Base-by-base conservation (phyloP, 2,888 invertebrate species). In the Platypus cylindrus region DNA sequence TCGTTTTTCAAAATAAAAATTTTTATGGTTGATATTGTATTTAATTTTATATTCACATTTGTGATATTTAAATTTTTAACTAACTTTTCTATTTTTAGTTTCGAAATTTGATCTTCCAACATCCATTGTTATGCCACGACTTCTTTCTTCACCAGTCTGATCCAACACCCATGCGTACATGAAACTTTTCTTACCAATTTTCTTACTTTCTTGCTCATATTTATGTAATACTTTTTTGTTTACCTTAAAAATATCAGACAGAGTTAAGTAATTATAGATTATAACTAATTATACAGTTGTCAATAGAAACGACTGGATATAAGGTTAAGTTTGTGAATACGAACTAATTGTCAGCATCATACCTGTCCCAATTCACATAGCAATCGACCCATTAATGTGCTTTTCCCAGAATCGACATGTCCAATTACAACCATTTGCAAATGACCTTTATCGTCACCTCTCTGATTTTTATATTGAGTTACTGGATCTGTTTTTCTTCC, bases 151-250 rank as follows among this genome's bases (percentile, higher is more conserved):
- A 1, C 91, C 91, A 38, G 95, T 97, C 65, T 99, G 97, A 63
- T 98, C 98, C 32, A 98, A 66, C 2, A 98, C 93, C 98, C 98
- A 99, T 3, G 98, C 98, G 63, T 86, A 98, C 67, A 91, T 85
- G 52, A 97, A 97, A 43, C 94, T 94, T 53, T 93, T 89, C 62
- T 99, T 99, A 3, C 98, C 98, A 46, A 91, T 67, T 62, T 97
- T 95, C 57, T 87, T 84, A 50, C 93, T 90, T 54, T 98, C 97
- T 56, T 91, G 90, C 57, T 95, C 95, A 68, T 91, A 93, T 59
- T 95, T 95, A 61, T 97, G 95, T 73, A 95, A 80, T 1, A 77
- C 73, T 49, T 80, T 78, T 59, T 90, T 81, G 42, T 81, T 83
- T 0, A 91, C 59, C 62, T 61, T 38, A 35, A 48, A 43, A 32